phyloP scores from a whole-genome alignment of 2,113 vertebrate species.

The Nothoprocta perdicaria region DNA sequence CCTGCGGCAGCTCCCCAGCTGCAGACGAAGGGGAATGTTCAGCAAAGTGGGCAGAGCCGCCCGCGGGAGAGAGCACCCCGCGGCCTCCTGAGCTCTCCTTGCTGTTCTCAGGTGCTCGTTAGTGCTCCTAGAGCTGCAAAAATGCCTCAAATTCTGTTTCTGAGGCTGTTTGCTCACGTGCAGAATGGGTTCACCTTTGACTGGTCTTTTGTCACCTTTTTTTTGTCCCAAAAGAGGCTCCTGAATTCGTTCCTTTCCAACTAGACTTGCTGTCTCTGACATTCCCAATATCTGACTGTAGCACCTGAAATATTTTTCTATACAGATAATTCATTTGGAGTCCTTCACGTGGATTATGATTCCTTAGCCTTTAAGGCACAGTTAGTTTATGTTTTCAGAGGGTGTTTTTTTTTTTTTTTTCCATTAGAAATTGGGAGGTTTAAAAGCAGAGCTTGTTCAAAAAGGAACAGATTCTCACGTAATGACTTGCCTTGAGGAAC shows the following conservation, averaged over 20 bases:
- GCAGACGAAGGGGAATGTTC: neutral
- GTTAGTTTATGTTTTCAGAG: slow-evolving; percentile 1
- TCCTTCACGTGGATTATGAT: neutral
- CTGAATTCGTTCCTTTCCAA: neutral
- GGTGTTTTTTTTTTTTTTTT: no score
- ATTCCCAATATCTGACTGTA: neutral
- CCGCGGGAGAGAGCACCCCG: neutral
- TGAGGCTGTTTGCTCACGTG: neutral
- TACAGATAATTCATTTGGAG: neutral
- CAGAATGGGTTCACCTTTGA: neutral
- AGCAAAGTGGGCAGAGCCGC: neutral
- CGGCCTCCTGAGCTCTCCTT: neutral
- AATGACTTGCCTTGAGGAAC: neutral
- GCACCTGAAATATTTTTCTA: neutral
- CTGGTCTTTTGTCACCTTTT: neutral
- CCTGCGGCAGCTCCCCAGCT: neutral
- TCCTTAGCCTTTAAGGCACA: slow-evolving; percentile 4
- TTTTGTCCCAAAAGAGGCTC: neutral
- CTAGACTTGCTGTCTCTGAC: neutral
- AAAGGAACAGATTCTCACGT: neutral
- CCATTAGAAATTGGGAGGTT: neutral
- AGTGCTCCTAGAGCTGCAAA: neutral
- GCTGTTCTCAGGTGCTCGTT: neutral
- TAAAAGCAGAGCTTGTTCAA: neutral
- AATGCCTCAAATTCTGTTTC: neutral